Conservation (phyloP, 2,888 invertebrate genomes). For the Pycnomerus fuliginosus region DNA sequence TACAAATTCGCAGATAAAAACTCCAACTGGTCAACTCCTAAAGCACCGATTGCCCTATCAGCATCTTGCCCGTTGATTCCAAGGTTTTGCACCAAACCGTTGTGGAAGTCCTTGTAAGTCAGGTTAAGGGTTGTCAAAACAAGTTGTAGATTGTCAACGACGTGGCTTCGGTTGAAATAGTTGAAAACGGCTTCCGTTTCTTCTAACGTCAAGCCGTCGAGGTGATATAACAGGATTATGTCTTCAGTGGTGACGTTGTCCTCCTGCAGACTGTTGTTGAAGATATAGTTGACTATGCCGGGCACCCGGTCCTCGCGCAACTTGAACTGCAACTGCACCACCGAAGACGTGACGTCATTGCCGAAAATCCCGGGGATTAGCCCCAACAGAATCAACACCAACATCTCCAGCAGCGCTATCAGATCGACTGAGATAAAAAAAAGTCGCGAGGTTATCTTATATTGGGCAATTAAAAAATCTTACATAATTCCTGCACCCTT, state of each 20-base stretch:
- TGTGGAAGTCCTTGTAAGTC: not conserved
- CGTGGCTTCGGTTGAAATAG: constrained; percentile 2
- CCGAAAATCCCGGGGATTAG: too few species aligned
- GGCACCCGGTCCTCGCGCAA: constrained; percentile 10
- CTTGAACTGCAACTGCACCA: constrained; percentile 3
- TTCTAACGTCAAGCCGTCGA: constrained; percentile 6
- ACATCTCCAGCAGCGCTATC: too few species aligned
- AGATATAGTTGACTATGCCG: constrained; percentile 2
- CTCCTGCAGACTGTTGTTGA: constrained; percentile 4
- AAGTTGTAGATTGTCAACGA: constrained; percentile 12
- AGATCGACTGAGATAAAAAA: too few species aligned
- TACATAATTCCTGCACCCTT: too few species aligned
- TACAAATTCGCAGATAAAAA: not conserved
- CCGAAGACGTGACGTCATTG: too few species aligned
- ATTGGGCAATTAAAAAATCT: too few species aligned
- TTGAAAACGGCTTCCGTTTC: constrained; percentile 1
- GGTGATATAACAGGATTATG: constrained; percentile 9
- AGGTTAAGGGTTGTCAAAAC: constrained; percentile 4
- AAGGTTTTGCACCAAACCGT: too few species aligned
- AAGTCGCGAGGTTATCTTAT: too few species aligned
- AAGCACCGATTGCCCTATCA: not conserved
- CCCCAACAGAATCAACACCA: too few species aligned
- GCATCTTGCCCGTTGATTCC: not conserved
- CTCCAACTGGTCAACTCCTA: not conserved
- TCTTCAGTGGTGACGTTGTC: constrained; percentile 7